Evolutionary conservation across 2,888 invertebrate species (phyloP).

Genomic region (Hypolimnas misippus): DNA sequence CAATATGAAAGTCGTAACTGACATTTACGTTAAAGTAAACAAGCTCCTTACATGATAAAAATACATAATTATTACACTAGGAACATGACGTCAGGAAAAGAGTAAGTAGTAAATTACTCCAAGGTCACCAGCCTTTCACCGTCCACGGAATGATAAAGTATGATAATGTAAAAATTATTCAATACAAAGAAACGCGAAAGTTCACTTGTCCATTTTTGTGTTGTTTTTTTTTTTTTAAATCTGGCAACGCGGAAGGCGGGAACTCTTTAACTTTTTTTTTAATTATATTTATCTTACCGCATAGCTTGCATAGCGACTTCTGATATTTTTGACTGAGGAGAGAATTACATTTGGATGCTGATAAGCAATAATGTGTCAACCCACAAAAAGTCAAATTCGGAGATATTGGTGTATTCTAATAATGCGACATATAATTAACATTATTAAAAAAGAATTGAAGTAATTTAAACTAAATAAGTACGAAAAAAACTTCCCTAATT

Average conservation of each 20-base stretch:
- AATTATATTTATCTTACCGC: neutral
- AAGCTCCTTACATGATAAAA: neutral
- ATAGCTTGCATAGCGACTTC: neutral
- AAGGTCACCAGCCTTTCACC: conserved; percentile 32
- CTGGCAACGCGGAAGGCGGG: conserved; percentile 24
- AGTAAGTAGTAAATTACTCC: conserved; percentile 1
- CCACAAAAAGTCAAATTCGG: no score
- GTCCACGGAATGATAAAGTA: conserved; percentile 12
- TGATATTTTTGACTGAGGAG: no score
- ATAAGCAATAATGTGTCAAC: no score
- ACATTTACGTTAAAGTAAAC: neutral
- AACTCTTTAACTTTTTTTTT: neutral
- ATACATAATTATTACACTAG: neutral
- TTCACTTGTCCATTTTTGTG: conserved; percentile 11
- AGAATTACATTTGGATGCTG: no score
- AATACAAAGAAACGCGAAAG: conserved; percentile 12
- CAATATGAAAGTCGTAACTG: neutral
- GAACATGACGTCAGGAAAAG: neutral
- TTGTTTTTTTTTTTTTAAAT: conserved; percentile 15
- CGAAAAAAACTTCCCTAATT: no score
- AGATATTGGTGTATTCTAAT: no score
- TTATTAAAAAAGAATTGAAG: no score
- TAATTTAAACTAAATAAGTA: no score
- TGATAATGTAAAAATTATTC: conserved; percentile 21
- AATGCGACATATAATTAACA: no score